These are phyloP conservation scores for Mythimna albipuncta DNA, from an alignment of 2,888 invertebrate species.

Conservation along the genomic window DNA sequence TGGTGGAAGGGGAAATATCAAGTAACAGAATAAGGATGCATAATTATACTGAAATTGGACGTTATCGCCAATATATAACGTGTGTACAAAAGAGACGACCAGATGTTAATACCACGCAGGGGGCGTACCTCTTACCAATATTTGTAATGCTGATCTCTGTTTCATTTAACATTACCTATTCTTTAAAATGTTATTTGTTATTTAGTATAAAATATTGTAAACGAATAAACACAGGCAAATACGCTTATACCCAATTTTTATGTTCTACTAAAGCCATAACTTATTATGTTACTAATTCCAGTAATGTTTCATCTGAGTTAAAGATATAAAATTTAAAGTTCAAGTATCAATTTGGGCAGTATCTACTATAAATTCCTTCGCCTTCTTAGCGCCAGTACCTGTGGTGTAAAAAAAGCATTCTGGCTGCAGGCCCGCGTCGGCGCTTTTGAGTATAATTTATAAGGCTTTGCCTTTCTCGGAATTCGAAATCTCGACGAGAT, in stretches of 20 bases:
- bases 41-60: too few relatives aligned
- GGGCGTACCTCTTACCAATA: too few relatives aligned
- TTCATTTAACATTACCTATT: too few relatives aligned
- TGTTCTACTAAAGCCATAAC: not conserved
- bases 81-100: too few relatives aligned
- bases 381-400: slow-evolving; percentile 89
- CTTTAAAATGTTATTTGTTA: too few relatives aligned
- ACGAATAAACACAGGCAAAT: too few relatives aligned
- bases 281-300: not conserved
- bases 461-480: slow-evolving; percentile 90
- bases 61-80: too few relatives aligned
- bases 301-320: not conserved
- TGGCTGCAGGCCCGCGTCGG: slow-evolving; percentile 88
- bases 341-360: slow-evolving; percentile 74
- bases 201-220: too few relatives aligned
- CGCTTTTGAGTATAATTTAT: slow-evolving; percentile 90
- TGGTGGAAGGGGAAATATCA: too few relatives aligned
- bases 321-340: slow-evolving; percentile 18
- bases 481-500: slow-evolving; percentile 89
- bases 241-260: not conserved
- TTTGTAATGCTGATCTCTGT: too few relatives aligned
- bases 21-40: too few relatives aligned
- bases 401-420: slow-evolving; percentile 89
- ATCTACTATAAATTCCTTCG: slow-evolving; percentile 85
- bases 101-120: too few relatives aligned